Conservation (phyloP, 2,888 invertebrate species). For the Zeuzera pyrina region DNA sequence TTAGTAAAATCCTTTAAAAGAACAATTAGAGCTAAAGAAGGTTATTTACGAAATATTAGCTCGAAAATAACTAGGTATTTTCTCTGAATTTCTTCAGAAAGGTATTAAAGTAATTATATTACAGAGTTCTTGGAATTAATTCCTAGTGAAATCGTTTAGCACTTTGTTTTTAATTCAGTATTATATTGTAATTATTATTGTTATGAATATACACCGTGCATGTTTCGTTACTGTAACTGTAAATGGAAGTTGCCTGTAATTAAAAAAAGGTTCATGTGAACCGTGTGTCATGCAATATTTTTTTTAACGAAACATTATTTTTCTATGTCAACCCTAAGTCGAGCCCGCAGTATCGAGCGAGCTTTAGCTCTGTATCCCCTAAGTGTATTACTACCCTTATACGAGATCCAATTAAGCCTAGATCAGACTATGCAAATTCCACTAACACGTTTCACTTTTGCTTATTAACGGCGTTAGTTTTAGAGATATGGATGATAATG, state of each 20-base stretch:
- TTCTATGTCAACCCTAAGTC: slow-evolving; percentile 31
- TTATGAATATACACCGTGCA: neutral
- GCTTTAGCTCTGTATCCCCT: slow-evolving; percentile 33
- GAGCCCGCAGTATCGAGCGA: slow-evolving; percentile 28
- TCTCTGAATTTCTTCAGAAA: too few species aligned
- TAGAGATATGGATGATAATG: too few species aligned
- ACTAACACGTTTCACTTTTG: slow-evolving; percentile 21
- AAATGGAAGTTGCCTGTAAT: neutral
- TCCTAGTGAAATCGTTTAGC: too few species aligned
- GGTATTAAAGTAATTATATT: too few species aligned
- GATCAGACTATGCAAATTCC: slow-evolving; percentile 48
- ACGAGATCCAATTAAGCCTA: slow-evolving; percentile 55
- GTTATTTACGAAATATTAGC: too few species aligned
- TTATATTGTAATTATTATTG: too few species aligned
- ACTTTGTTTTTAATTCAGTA: too few species aligned
- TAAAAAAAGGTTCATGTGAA: neutral
- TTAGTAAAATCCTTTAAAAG: too few species aligned
- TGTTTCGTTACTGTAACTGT: neutral
- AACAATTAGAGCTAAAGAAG: too few species aligned
- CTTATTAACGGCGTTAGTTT: slow-evolving; percentile 9
- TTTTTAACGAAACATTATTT: neutral
- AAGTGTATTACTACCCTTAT: slow-evolving; percentile 45
- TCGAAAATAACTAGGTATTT: too few species aligned
- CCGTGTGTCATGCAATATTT: neutral
- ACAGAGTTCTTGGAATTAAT: too few species aligned